These are phyloP conservation scores for Caracal caracal DNA, from an alignment of 2,113 vertebrate genomes.

Conservation along the genomic window DNA sequence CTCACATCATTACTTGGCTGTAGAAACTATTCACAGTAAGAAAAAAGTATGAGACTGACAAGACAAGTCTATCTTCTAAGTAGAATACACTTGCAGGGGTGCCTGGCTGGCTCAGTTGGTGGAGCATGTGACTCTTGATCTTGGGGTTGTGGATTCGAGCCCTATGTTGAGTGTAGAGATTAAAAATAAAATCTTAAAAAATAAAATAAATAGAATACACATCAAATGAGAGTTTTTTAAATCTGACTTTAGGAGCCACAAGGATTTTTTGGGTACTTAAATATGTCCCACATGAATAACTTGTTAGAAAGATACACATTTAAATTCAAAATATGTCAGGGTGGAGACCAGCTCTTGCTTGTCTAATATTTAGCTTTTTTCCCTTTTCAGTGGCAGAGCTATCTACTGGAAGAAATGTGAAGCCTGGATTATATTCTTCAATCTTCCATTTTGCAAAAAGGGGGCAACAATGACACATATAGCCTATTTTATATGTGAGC, in stretches of 20 bases:
- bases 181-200: not conserved
- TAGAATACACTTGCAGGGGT: not conserved
- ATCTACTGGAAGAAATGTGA: not conserved
- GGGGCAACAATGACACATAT: not conserved
- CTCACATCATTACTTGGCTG: not conserved
- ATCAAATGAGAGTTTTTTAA: not conserved
- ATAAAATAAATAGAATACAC: not conserved
- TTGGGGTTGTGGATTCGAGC: not conserved
- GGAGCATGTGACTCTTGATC: not conserved
- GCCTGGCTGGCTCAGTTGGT: not conserved
- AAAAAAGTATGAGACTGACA: not conserved
- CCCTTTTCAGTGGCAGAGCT: not conserved
- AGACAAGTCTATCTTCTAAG: not conserved
- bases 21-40: not conserved
- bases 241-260: not conserved
- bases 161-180: not conserved
- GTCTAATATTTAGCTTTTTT: not conserved
- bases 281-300: not conserved
- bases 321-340: not conserved
- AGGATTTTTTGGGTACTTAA: constrained; percentile 7
- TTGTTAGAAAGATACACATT: not conserved
- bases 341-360: not conserved
- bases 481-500: not conserved
- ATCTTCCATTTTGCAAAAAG: not conserved
- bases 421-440: not conserved